Conservation (phyloP, 2,113 vertebrate species). For the Corythoichthys haematopterus region DNA sequence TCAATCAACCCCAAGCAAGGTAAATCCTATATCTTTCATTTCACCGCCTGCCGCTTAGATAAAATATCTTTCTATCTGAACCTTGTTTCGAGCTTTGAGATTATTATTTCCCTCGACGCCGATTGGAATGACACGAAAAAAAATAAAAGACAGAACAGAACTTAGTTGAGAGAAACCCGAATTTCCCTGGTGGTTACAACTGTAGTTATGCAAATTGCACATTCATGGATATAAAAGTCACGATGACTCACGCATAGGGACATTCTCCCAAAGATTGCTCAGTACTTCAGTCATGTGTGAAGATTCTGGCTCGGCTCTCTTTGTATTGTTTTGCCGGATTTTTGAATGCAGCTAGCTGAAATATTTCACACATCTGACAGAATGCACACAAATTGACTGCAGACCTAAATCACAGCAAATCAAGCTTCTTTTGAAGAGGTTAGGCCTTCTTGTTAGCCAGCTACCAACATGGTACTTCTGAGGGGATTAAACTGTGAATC, state of each 20-base stretch:
- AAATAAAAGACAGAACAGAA: conserved; percentile 26
- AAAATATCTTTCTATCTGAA: conserved; percentile 18
- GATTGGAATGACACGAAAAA: conserved; percentile 6
- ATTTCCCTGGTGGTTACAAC: conserved; percentile 31
- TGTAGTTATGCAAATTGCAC: conserved; percentile 41
- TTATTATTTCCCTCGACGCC: conserved; percentile 25
- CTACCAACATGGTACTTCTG: conserved; percentile 43
- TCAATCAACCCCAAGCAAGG: conserved; percentile 1
- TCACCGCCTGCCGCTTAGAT: conserved; percentile 24
- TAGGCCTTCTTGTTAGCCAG: conserved; percentile 48
- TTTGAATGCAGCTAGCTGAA: conserved; percentile 19
- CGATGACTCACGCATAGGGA: conserved; percentile 41
- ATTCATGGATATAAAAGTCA: conserved; percentile 22
- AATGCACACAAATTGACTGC: conserved; percentile 35
- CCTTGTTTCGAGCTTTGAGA: conserved; percentile 7
- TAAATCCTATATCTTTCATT: conserved; percentile 24
- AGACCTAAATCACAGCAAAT: conserved; percentile 50
- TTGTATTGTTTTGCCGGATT: conserved; percentile 38
- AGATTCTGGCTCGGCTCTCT: conserved; percentile 33
- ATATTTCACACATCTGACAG: conserved; percentile 37
- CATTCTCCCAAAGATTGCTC: conserved; percentile 24
- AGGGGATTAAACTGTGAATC: conserved; percentile 56
- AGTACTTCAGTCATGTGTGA: conserved; percentile 27
- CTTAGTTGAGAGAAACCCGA: conserved; percentile 20
- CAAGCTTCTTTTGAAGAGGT: conserved; percentile 52